A percentile compares a stretch with the other conserved stretches of the same genome.
Conservation (phyloP, 2,797 vertebrate genomes). For the Orestias chungarensis region DNA sequence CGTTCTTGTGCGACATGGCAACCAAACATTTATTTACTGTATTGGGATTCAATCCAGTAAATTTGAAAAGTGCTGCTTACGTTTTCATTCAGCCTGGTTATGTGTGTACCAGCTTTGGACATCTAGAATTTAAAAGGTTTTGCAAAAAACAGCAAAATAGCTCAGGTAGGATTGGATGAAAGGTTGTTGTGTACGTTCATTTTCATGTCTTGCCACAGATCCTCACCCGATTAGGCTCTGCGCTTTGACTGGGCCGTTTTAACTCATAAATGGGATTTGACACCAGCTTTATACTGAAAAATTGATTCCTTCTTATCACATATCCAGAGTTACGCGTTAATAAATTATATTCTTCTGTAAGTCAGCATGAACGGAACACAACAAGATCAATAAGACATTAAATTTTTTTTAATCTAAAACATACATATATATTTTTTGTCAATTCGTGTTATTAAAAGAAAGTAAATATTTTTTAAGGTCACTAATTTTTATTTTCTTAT, state of each 20-base stretch:
- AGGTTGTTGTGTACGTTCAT: too few species aligned
- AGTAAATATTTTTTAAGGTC: background rate
- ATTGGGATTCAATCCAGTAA: background rate
- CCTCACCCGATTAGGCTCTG: background rate
- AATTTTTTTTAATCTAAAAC: background rate
- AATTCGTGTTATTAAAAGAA: too few species aligned
- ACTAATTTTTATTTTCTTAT: background rate
- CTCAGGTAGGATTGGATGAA: background rate
- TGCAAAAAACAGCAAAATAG: too few species aligned
- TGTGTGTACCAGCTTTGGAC: background rate
- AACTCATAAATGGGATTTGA: background rate
- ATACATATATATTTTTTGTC: background rate
- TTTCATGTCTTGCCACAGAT: too few species aligned
- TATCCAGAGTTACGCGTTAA: background rate
- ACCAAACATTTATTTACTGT: background rate
- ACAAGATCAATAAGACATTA: background rate
- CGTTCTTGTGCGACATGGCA: too few species aligned
- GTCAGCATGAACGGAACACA: background rate
- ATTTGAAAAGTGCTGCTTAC: background rate
- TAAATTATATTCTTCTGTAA: background rate
- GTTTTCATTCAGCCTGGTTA: background rate
- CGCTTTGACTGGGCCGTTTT: background rate
- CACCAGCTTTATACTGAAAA: background rate
- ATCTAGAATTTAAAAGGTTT: background rate
- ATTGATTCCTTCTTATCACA: background rate